phyloP scores from a whole-genome alignment of 2,888 invertebrate species.

The Acanthosoma haemorrhoidale region DNA sequence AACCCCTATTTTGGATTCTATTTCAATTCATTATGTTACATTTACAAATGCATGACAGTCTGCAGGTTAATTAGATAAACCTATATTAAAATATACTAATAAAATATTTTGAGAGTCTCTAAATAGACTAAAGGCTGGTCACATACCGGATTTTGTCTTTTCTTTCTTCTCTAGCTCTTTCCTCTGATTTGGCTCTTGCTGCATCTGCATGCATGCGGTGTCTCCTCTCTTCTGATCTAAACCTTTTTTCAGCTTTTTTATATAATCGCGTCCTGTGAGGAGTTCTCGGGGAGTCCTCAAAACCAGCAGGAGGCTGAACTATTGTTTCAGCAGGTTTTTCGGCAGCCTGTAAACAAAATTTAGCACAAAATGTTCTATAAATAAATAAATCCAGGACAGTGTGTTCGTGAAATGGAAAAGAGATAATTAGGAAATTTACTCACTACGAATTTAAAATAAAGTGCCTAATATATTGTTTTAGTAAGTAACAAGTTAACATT shows the following conservation, averaged over 20 bases:
- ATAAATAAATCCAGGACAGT: too few relatives aligned
- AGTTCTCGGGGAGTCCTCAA: conserved; percentile 73
- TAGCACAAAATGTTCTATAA: too few relatives aligned
- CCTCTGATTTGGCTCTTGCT: conserved; percentile 75
- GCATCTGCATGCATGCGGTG: conserved; percentile 62
- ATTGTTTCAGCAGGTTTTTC: conserved; percentile 52
- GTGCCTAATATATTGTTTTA: too few relatives aligned
- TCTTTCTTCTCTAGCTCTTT: conserved; percentile 63
- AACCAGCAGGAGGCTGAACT: conserved; percentile 82
- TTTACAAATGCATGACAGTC: too few relatives aligned
- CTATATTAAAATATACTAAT: not conserved
- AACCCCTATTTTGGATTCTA: too few relatives aligned
- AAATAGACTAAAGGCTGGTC: too few relatives aligned
- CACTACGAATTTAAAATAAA: too few relatives aligned
- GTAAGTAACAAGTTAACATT: too few relatives aligned
- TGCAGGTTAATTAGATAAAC: too few relatives aligned
- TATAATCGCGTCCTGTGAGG: conserved; percentile 54
- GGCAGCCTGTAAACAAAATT: conserved; percentile 7
- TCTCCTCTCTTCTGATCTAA: conserved; percentile 72
- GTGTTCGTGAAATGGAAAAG: too few relatives aligned
- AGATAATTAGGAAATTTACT: too few relatives aligned
- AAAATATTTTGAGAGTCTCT: not conserved
- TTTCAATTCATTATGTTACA: too few relatives aligned
- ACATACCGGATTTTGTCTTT: conserved; percentile 44
- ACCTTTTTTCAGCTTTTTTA: conserved; percentile 72